Percentiles rank a stretch among this genome's conserved stretches.
Conservation (phyloP, 92 coral and sea anemone genomes). For the Paragorgia papillata region DNA sequence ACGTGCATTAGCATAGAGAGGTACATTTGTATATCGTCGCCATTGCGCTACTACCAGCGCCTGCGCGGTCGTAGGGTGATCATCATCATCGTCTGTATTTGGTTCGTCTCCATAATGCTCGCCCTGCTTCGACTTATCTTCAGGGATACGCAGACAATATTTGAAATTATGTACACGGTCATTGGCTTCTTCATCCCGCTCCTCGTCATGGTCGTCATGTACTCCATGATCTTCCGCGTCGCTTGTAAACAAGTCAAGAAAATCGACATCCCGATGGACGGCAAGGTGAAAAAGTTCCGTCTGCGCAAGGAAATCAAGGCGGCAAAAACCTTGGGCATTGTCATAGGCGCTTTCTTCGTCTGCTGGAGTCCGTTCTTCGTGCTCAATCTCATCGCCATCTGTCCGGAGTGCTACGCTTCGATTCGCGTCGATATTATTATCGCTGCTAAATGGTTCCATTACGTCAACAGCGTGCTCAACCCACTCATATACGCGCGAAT, state of each 20-base stretch:
- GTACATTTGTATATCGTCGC: constrained; percentile 83
- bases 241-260: constrained; percentile 86
- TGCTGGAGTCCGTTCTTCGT: constrained; percentile 98
- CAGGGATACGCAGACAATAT: constrained; percentile 63
- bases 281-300: constrained; percentile 81
- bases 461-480: constrained; percentile 91
- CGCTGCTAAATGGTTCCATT: constrained; percentile 94
- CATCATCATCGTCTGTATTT: constrained; percentile 66
- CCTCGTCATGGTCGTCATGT: constrained; percentile 72
- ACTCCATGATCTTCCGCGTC: constrained; percentile 80
- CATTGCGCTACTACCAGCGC: constrained; percentile 79
- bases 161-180: constrained; percentile 79
- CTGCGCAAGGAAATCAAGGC: constrained; percentile 89
- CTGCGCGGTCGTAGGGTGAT: constrained; percentile 73
- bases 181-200: constrained; percentile 81
- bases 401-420: constrained; percentile 66
- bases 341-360: constrained; percentile 85
- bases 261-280: constrained; percentile 74
- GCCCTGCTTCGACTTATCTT: constrained; percentile 66
- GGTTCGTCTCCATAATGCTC: constrained; percentile 78
- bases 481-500: constrained; percentile 95
- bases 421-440: constrained; percentile 75
- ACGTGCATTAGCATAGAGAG: constrained; percentile 93
- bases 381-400: constrained; percentile 73
- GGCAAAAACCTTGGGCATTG: constrained; percentile 91